These are phyloP conservation scores for Zaprionus obscuricornis DNA, from an alignment of 2,888 invertebrate genomes.

Conservation along the genomic window DNA sequence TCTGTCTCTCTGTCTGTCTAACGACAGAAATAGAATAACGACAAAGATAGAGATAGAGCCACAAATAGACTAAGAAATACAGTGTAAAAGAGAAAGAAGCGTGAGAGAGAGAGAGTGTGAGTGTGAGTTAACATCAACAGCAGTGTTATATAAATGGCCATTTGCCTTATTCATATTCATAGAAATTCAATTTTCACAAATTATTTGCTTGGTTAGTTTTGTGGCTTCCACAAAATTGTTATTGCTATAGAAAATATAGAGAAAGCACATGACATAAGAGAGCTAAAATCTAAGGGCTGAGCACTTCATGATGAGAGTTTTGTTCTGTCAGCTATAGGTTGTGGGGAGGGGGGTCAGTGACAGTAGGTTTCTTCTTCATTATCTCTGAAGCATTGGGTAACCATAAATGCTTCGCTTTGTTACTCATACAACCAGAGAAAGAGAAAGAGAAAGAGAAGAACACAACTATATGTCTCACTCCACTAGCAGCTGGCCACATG, in stretches of 20 bases:
- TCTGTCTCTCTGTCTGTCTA: too few relatives aligned
- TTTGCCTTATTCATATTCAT: slow-evolving; percentile 64
- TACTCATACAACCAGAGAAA: not conserved
- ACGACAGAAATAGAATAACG: too few relatives aligned
- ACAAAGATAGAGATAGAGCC: too few relatives aligned
- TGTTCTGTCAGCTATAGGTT: too few relatives aligned
- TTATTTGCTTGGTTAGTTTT: slow-evolving; percentile 78
- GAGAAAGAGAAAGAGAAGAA: slow-evolving; percentile 11
- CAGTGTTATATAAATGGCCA: slow-evolving; percentile 5
- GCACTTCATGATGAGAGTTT: slow-evolving; percentile 1
- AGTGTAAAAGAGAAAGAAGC: not conserved
- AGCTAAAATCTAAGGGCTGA: not conserved
- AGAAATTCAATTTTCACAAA: slow-evolving; percentile 73
- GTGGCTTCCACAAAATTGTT: slow-evolving; percentile 76
- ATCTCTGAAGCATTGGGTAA: slow-evolving; percentile 51
- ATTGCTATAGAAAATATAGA: too few relatives aligned
- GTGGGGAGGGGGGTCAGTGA: not conserved
- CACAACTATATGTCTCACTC: slow-evolving; percentile 15
- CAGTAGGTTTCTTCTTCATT: slow-evolving; percentile 71
- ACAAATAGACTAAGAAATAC: too few relatives aligned
- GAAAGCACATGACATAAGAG: not conserved
- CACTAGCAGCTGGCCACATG: slow-evolving; percentile 28
- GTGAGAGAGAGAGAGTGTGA: not conserved
- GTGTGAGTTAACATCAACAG: slow-evolving; percentile 2
- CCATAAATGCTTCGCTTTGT: slow-evolving; percentile 14